A percentile compares a stretch with the other conserved stretches of the same genome.
Evolutionary conservation across 2,113 vertebrate genomes (phyloP).

Genomic region (Turnix velox): DNA sequence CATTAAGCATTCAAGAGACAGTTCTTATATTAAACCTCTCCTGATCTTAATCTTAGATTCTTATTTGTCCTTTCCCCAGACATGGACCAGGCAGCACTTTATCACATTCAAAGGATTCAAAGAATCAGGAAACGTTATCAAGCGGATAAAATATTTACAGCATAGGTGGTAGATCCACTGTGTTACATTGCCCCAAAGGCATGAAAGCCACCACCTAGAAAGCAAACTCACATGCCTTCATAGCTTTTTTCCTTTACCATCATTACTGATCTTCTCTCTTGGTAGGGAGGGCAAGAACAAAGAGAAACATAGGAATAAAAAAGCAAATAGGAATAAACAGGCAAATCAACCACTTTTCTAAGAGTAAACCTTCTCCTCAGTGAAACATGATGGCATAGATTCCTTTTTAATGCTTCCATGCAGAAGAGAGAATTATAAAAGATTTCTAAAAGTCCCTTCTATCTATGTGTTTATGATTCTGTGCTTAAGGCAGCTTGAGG

Average conservation of each 20-base stretch:
- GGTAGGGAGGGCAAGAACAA: not conserved
- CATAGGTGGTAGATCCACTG: not conserved
- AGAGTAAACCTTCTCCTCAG: not conserved
- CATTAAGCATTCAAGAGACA: not conserved
- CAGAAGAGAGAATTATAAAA: not conserved
- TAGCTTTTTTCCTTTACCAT: rapidly evolving
- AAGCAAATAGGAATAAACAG: not conserved
- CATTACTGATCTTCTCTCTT: not conserved
- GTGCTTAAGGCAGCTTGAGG: not conserved
- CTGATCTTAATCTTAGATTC: not conserved
- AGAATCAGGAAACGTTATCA: not conserved
- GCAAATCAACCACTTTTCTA: not conserved
- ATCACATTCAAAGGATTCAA: not conserved
- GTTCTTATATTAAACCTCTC: not conserved
- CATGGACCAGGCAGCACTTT: not conserved
- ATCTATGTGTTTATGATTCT: not conserved
- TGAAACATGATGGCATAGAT: not conserved
- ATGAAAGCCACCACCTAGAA: not conserved
- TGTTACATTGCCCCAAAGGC: not conserved
- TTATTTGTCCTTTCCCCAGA: not conserved
- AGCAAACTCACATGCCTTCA: not conserved
- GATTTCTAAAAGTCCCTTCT: not conserved
- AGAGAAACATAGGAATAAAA: not conserved
- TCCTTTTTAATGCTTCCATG: not conserved
- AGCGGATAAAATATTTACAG: not conserved